These are phyloP conservation scores for Hippopotamyrus pictus DNA, from an alignment of 2,797 vertebrate genomes.

Conservation along the genomic window DNA sequence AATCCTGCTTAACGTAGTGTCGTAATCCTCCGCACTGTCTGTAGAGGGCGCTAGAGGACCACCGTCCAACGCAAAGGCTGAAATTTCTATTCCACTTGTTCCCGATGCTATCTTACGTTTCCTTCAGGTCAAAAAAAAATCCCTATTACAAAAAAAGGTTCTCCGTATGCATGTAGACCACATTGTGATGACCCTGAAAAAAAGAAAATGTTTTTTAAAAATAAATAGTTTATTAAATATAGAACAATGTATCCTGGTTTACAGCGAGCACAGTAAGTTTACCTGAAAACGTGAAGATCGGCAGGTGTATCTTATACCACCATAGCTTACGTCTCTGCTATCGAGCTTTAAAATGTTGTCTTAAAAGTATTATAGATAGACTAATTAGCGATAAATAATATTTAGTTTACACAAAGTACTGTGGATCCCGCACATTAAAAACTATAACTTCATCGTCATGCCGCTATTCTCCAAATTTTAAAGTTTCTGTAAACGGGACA, in stretches of 20 bases:
- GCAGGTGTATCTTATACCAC: background rate
- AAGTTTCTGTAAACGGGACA: background rate
- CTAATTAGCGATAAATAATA: background rate
- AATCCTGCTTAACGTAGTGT: constrained; percentile 30
- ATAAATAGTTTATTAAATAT: background rate
- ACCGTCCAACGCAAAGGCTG: constrained; percentile 9
- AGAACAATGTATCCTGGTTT: background rate
- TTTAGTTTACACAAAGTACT: background rate
- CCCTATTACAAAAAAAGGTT: constrained; percentile 34
- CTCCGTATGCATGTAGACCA: constrained; percentile 27
- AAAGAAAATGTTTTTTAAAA: constrained; percentile 8
- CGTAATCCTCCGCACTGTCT: constrained; percentile 31
- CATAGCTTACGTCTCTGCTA: background rate
- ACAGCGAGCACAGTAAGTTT: background rate
- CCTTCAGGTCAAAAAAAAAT: constrained; percentile 43
- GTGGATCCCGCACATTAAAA: background rate
- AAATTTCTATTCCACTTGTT: constrained; percentile 14
- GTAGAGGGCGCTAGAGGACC: constrained; percentile 39
- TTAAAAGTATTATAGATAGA: background rate
- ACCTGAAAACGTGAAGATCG: background rate
- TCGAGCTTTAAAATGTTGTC: background rate
- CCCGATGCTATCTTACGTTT: constrained; percentile 34
- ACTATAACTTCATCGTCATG: background rate
- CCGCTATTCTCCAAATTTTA: background rate
- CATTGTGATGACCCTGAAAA: constrained; percentile 48